Evolutionary conservation across 2,797 vertebrate species (phyloP), one percentile per base, ranked within the genome.

Genomic region (Cyprinodon diabolis): DNA sequence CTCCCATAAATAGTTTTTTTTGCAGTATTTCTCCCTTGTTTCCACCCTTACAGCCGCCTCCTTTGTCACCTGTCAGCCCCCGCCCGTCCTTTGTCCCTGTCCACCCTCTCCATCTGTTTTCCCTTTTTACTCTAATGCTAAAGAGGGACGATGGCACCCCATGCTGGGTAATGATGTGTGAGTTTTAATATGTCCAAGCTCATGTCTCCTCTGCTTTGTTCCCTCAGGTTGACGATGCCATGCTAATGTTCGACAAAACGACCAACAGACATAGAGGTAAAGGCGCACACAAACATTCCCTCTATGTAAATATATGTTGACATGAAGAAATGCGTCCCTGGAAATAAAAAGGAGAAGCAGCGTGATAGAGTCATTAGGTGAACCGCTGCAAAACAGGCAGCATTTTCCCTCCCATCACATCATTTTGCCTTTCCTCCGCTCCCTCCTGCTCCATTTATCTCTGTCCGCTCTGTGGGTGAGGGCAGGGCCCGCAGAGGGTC

Each of bases 241-340:
- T 99, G 98, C 95, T 99, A 79, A 99, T 99, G 98, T 99, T 99
- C 6, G 98, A 99, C 95, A 99, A 99, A 95, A 99, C 97, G 57
- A 99, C 98, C 92, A 99, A 99, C 94, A 94, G 98, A 90, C 98
- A 99, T 94, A 95, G 98, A 97, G 98, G 98, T 99, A 94, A 45
- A 1, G 9, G 55, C 37, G 5, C 71, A 78, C 43, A 56, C 82
- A 68, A 69, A 68, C 47, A 58, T 63, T 19, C 48, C 47, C 72
- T 47, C 60, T 55, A 74, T 77, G 80, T 69, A 76, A 68, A 84
- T 25, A 56, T 57, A 55, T 43, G 68, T 56, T 58, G 74, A 73
- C 48, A 13, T 35, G 21, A n/a, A 66, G 65, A 55, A 58, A 49
- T 52, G 52, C 14, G 30, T 40, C 62, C 66, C 35, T 37, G 10